Base-by-base conservation (phyloP, 1,140 invertebrate species). In the Drosophila eugracilis region DNA sequence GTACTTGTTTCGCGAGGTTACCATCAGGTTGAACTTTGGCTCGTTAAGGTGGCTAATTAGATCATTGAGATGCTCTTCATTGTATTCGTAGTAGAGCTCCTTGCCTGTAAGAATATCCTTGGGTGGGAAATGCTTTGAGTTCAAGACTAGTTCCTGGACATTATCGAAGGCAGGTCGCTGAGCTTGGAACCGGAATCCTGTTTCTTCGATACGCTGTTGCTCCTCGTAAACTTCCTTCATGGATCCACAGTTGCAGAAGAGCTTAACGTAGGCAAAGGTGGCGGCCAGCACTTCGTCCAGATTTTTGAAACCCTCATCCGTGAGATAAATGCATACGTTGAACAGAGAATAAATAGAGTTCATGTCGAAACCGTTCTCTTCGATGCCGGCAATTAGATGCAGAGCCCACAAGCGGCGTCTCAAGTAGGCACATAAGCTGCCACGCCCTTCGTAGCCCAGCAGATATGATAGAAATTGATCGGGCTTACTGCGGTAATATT, bases 381-480 rank as follows among this genome's bases (percentile, higher is more conserved):
- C 94, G 76, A 95, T 95, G 4, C 96, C 97, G 5, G 94, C 94
- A 55, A 93, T 94, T 9, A 98, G 93, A n/a, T 94, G 95, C 2
- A 97, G 92, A 2, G 95, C 97, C 96, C 97, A 98, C 24, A 97
- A 94, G 93, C 95, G 96, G 47, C 95, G 94, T 59, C 96, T 94
- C 26, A 99, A 92, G 84, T 96, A 97, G 32, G 96, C 96, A 1
- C 97, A 94, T 9, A 99, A 91, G 75, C 96, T 97, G 19, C 97
- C 97, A 75, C 95, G 94, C 1, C 97, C 97, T 92, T 98, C 97
- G 90, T 98, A 96, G 0, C 97, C 97, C 4, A 98, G 92, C 4
- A 98, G 91, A 92, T 95, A 96, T 0, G 95, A 95, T 0, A 98
- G 86, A 77, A 98, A 97, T 42, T 96, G 93, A 60, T 96, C 93